Evolutionary conservation across 2,888 invertebrate species (phyloP), one percentile per base, ranked within the genome.

Genomic region (Coleophora flavipennella): DNA sequence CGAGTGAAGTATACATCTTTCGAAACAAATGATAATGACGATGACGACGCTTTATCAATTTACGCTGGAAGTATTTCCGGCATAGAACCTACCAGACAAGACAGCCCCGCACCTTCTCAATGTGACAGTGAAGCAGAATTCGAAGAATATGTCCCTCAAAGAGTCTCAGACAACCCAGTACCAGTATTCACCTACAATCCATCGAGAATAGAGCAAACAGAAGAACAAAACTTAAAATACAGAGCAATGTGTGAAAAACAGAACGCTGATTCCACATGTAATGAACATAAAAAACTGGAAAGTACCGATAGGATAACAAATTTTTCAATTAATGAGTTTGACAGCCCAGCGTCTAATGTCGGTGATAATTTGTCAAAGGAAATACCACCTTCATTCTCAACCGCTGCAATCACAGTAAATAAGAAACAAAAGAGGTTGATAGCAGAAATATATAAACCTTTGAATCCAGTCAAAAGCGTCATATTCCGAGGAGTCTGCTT

Each of bases 31-130:
- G 40, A 52, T 13, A 50, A 56, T 25, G 77, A 79, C 10, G 79
- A 75, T 28, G 75, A 77, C 11, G 81, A 81, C 35, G 64, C 77
- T 0, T 46, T 81, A 11, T 83, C 83, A 8, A 38, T 84, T 2
- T 83, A 54, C 44, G 81, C 81, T 10, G 80, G 77, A 50, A 81
- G 81, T 45, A 54, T 81, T n/a, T 66, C 69, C 1, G 70, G 62
- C 2, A 53, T 73, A n/a, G 81, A 79, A 36, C 58, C 70, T 2
- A 55, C 56, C 10, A 55, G 48, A 41, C 44, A 43, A 2, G 62
- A 53, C 31, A 54, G 49, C 39, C 49, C 59, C 1, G 35, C 42
- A 1, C 40, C 44, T 10, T 45, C 45, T 0, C 20, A 35, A 6
- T 33, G 41, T 27, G 29, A 32, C 13, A 38, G 39, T 20, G 10